Conservation (phyloP, 2,888 invertebrate genomes). For the Tupiocoris notatus region DNA sequence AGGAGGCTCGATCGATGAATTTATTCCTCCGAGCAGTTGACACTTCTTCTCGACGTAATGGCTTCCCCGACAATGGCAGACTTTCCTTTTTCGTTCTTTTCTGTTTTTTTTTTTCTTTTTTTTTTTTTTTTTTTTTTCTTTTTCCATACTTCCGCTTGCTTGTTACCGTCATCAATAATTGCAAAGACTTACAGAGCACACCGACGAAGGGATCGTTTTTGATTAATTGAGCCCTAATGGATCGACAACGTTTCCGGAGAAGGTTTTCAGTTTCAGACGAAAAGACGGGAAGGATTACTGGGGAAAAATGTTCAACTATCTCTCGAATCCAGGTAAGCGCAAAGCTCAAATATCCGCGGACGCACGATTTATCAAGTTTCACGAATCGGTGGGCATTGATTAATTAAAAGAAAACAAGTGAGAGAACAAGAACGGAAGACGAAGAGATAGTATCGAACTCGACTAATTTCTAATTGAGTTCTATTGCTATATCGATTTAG, state of each 20-base stretch:
- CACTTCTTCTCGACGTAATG: conserved; percentile 37
- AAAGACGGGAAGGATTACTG: neutral
- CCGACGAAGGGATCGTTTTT: conserved; percentile 21
- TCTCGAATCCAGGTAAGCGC: no score
- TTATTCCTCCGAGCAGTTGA: conserved; percentile 35
- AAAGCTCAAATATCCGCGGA: no score
- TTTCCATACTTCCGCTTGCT: neutral
- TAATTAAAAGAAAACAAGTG: no score
- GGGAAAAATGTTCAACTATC: no score
- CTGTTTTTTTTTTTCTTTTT: conserved; percentile 2
- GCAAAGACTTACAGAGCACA: conserved; percentile 14
- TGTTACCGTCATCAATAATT: conserved; percentile 27
- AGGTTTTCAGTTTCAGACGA: neutral
- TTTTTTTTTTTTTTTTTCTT: conserved; percentile 2
- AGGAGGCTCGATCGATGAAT: conserved; percentile 19
- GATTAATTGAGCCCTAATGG: conserved; percentile 35
- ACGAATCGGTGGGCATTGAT: no score
- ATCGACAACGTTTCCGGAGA: conserved; percentile 3
- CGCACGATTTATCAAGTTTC: no score
- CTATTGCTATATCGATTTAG: no score
- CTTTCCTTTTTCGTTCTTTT: conserved; percentile 8
- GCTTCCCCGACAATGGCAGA: conserved; percentile 33
- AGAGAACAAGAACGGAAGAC: no score
- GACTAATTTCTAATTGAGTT: no score
- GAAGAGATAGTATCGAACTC: no score